phyloP scores from a whole-genome alignment of 2,113 vertebrate species.

The Octodon degus region DNA sequence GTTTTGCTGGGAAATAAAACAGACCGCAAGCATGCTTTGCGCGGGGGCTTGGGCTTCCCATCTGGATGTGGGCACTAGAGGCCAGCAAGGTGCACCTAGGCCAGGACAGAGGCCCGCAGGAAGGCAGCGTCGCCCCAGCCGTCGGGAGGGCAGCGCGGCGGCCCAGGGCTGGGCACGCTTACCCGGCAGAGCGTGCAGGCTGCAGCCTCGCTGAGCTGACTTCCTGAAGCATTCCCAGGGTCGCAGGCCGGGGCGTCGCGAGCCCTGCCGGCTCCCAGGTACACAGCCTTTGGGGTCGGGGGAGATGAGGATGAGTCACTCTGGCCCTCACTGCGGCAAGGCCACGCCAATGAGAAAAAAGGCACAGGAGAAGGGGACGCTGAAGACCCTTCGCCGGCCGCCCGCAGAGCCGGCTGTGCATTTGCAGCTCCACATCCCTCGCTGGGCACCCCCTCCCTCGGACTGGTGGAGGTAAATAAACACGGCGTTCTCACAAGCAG shows the following conservation, averaged over 20 bases:
- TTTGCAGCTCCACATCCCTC: background rate
- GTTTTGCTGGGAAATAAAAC: background rate
- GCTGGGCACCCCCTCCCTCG: fast-evolving
- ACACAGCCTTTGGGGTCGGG: fast-evolving
- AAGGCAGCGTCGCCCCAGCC: too few relatives aligned
- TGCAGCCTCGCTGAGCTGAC: too few relatives aligned
- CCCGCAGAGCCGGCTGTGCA: background rate
- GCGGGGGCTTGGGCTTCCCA: background rate
- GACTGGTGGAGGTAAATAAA: background rate
- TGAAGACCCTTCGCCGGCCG: background rate
- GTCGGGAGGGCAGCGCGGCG: too few relatives aligned
- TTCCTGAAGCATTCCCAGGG: background rate
- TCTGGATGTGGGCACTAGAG: background rate
- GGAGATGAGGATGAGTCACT: background rate
- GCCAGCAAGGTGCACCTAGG: background rate
- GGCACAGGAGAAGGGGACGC: background rate
- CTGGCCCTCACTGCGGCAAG: background rate
- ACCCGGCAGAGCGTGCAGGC: background rate
- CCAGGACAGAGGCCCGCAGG: background rate
- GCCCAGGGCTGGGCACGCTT: background rate
- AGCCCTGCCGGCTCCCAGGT: background rate
- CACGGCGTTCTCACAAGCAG: background rate
- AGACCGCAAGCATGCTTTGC: background rate
- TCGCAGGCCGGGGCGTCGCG: background rate
- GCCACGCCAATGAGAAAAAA: background rate